Evolutionary conservation across 2,888 invertebrate genomes (phyloP), one percentile per base, ranked within the genome.

Genomic region (Eueremaeus valkanovi): DNA sequence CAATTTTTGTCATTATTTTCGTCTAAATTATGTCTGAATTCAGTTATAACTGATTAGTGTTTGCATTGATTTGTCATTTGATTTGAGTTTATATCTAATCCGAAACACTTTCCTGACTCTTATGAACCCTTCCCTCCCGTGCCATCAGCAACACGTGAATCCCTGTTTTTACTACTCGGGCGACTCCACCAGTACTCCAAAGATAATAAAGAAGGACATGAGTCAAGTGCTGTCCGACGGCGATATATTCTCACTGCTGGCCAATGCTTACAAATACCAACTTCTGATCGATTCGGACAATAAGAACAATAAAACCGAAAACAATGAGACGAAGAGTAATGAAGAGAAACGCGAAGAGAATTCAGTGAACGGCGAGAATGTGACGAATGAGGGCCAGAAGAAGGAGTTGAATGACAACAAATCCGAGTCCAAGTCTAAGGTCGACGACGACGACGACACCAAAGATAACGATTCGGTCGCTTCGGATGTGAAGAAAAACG

Each of bases 141-240:
- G 76, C 80, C n/a, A n/a, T 27, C 81, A 84, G 84, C 83, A 82
- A 5, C 84, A 84, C 79, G 83, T 83, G 29, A 84, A 84, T 78
- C 84, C 84, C 3, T 83, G 83, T 77, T 84, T 83, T 78, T 80
- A 78, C 58, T 80, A 81, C 77, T 45, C 51, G 24, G 49, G 40
- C 0, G 81, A 81, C 73, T 78, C 80, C 13, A 80, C 80, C 33
- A 80, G 79, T 9, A 75, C 75, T 8, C 76, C 78, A n/a, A 80
- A 80, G 74, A 80, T 81, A 29, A 78, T 84, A 72, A 80, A 81
- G 49, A 83, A 84, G 78, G 83, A 83, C 77, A 81, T 82, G 33
- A 80, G 81, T 18, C 80, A 81, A 31, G 76, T 79, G n/a, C 79
- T 85, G 72, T 80, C 82, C 66, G 79, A 82, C 78, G 83, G 83